phyloP scores from a whole-genome alignment of 92 coral and sea anemone genomes.

The Porites lobata region DNA sequence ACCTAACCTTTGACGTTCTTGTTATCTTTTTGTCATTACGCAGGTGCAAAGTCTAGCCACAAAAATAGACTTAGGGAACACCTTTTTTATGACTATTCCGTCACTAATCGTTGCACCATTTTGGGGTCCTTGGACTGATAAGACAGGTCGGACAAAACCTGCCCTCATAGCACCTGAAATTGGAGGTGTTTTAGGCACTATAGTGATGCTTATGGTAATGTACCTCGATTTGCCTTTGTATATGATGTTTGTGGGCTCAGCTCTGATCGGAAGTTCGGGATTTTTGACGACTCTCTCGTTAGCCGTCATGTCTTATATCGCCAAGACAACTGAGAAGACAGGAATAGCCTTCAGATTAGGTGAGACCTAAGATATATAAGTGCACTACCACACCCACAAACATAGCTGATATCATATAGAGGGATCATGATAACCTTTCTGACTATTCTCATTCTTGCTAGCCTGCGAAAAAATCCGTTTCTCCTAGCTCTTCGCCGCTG shows the following conservation, averaged over 20 bases:
- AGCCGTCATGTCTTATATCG: conserved; percentile 80
- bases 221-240: conserved; percentile 75
- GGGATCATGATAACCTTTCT: too few relatives aligned
- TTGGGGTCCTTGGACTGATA: conserved; percentile 85
- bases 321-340: conserved; percentile 73
- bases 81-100: conserved; percentile 67
- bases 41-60: conserved; percentile 79
- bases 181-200: conserved; percentile 62
- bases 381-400: too few relatives aligned
- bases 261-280: conserved; percentile 76
- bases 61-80: conserved; percentile 60
- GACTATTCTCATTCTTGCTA: too few relatives aligned
- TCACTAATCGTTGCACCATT: conserved; percentile 71
- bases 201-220: conserved; percentile 69
- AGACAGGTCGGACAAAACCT: conserved; percentile 65
- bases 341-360: background rate
- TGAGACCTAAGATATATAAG: too few relatives aligned
- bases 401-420: too few relatives aligned
- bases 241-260: conserved; percentile 73
- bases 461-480: too few relatives aligned
- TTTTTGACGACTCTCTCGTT: conserved; percentile 73
- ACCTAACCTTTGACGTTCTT: background rate
- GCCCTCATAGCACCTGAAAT: conserved; percentile 65
- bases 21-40: background rate
- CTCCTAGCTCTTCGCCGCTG: too few relatives aligned